Percentiles rank a stretch among this genome's conserved stretches.
Conservation (phyloP, 1,140 invertebrate species). For the Camponotus pennsylvanicus region DNA sequence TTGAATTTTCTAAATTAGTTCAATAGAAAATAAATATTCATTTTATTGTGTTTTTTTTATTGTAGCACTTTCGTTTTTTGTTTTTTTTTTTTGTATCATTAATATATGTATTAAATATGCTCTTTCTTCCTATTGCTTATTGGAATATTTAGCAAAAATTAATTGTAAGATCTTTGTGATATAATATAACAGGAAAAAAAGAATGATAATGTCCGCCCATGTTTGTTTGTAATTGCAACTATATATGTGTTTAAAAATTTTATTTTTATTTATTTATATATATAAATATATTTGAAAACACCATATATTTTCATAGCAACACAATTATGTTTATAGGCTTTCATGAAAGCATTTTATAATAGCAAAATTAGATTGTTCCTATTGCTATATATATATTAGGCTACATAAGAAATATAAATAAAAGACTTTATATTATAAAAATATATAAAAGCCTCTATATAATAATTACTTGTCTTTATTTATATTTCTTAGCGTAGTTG, state of each 20-base stretch:
- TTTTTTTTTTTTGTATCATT: not conserved
- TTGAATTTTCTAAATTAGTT: slow-evolving; percentile 84
- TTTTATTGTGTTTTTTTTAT: slow-evolving; percentile 52
- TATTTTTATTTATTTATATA: not conserved
- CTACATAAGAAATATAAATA: no score
- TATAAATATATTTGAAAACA: not conserved
- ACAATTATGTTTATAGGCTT: not conserved
- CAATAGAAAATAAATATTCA: slow-evolving; percentile 65
- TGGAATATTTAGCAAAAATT: no score
- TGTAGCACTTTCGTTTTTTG: slow-evolving; percentile 52
- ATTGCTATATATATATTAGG: not conserved
- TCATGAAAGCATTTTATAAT: not conserved
- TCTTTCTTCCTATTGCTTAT: slow-evolving; percentile 8
- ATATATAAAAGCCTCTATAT: no score
- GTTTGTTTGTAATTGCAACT: not conserved
- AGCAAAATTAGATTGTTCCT: slow-evolving; percentile 17
- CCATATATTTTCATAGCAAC: not conserved
- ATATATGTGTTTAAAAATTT: not conserved
- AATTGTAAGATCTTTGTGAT: no score
- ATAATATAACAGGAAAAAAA: slow-evolving; percentile 3
- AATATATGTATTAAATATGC: not conserved
- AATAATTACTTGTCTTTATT: not conserved
- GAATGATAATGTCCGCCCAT: not conserved
- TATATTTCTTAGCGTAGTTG: not conserved
- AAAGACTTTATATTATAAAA: no score